These are phyloP conservation scores for Rhadinocentrus ornatus DNA, from an alignment of 2,797 vertebrate species.

Conservation along the genomic window DNA sequence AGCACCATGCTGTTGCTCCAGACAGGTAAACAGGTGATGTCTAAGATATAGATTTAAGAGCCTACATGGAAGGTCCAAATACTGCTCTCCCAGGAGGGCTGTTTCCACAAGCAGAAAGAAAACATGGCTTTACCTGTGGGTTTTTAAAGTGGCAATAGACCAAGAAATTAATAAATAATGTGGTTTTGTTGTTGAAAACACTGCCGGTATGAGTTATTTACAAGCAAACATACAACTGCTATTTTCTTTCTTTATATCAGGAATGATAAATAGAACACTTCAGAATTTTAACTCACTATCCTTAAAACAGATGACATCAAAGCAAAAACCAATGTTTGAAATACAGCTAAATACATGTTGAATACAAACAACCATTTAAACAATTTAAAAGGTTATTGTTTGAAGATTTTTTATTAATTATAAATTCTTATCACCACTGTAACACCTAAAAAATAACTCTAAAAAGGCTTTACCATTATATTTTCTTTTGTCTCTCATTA, in stretches of 20 bases:
- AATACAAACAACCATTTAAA: too few species aligned
- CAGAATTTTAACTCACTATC: background rate
- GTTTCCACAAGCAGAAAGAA: conserved; percentile 51
- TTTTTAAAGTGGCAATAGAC: conserved; percentile 54
- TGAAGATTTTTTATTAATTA: too few species aligned
- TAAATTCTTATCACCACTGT: too few species aligned
- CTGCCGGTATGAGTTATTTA: conserved; percentile 30
- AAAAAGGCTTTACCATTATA: too few species aligned
- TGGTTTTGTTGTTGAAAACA: conserved; percentile 50
- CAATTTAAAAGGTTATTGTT: too few species aligned
- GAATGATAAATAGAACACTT: background rate
- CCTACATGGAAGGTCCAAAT: conserved; percentile 26
- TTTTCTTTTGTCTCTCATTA: too few species aligned
- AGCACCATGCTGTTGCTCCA: conserved; percentile 33
- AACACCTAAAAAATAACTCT: too few species aligned
- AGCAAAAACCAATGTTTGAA: too few species aligned
- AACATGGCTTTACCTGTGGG: conserved; percentile 42
- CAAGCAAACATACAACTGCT: conserved; percentile 5
- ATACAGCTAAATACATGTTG: too few species aligned
- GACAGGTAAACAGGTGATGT: conserved; percentile 49
- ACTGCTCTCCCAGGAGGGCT: conserved; percentile 59
- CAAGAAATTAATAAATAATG: conserved; percentile 71
- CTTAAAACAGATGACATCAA: too few species aligned
- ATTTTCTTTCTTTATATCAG: background rate
- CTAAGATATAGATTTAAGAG: conserved; percentile 56